Percentiles rank a stretch among this genome's conserved stretches.
These are phyloP conservation scores for Microtus richardsoni DNA, from an alignment of 2,113 vertebrate genomes.

Conservation along the genomic window DNA sequence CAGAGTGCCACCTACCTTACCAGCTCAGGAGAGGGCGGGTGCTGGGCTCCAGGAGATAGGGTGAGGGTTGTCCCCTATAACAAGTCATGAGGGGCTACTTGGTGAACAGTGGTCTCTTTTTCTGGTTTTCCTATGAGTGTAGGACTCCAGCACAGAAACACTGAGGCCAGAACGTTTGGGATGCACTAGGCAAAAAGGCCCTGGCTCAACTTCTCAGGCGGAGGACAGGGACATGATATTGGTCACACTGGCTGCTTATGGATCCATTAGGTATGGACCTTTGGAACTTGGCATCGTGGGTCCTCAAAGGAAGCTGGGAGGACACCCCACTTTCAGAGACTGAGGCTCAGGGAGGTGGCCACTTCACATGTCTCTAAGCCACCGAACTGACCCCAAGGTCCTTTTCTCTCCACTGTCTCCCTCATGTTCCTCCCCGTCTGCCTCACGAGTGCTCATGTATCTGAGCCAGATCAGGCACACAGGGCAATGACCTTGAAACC, in stretches of 20 bases:
- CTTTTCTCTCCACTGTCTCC: background rate
- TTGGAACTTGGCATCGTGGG: background rate
- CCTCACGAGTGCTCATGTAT: rapidly evolving
- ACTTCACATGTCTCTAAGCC: background rate
- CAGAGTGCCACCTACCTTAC: background rate
- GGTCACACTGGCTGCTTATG: background rate
- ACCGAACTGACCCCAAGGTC: background rate
- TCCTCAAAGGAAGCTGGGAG: background rate
- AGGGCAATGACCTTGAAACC: rapidly evolving
- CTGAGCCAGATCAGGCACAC: background rate
- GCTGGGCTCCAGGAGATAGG: background rate
- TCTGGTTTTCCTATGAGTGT: background rate
- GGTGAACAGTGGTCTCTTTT: background rate
- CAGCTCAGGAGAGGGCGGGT: background rate
- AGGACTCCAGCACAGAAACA: background rate
- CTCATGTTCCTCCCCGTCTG: rapidly evolving
- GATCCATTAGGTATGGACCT: background rate
- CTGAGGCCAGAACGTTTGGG: background rate
- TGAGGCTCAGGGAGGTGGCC: background rate
- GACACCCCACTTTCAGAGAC: background rate
- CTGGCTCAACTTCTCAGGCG: background rate
- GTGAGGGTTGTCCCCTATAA: background rate
- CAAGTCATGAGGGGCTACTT: background rate
- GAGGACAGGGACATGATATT: background rate
- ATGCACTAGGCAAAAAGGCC: background rate